Base-by-base conservation (phyloP, 2,113 vertebrate genomes). In the Actenoides hombroni region DNA sequence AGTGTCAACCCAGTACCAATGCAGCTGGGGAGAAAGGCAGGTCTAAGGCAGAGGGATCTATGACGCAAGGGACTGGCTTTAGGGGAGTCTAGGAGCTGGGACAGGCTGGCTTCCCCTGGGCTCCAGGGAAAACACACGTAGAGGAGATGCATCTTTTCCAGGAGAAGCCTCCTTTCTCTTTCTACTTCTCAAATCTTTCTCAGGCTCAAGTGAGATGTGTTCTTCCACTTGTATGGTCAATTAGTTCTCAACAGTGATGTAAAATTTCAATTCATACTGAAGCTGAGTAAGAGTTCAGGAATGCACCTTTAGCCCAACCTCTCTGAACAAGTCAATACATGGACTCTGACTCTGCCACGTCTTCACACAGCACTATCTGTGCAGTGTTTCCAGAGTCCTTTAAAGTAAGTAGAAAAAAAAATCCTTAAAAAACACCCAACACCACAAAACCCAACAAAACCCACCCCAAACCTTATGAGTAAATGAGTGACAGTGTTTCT, bases 1-100 rank as follows among this genome's bases (percentile, higher is more conserved):
- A 79, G 33, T 0, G 0, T 33, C 28, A 57, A 49, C 16, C 9
- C 37, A 9, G 44, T 31, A 76, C 35, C 37, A 23, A 3, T 6
- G 59, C 14, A 25, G 16, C 18, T 26, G 13, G 25, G 19, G 33
- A 92, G 35, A 73, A 86, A 48, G 35, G 21, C 39, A 70, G 16
- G 60, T 67, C 37, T 31, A 76, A 71, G 63, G 63, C 42, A 78
- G 35, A 59, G 33, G 23, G 82, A 48, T 46, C 59, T 64, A 11
- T 13, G 19, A 59, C 7, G 6, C 6, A 29, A 70, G 56, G 5
- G 21, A 63, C 42, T 8, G 25, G 14, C 42, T 84, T 67, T 25
- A 83, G 54, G 49, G 49, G 49, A 67, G 65, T 10, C 11, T 13
- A 21, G 42, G 40, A 86, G 37, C 42, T 81, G 35, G 42, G 37